phyloP scores from a whole-genome alignment of 35 echinoderm and acorn worm species.

The Eucidaris tribuloides region DNA sequence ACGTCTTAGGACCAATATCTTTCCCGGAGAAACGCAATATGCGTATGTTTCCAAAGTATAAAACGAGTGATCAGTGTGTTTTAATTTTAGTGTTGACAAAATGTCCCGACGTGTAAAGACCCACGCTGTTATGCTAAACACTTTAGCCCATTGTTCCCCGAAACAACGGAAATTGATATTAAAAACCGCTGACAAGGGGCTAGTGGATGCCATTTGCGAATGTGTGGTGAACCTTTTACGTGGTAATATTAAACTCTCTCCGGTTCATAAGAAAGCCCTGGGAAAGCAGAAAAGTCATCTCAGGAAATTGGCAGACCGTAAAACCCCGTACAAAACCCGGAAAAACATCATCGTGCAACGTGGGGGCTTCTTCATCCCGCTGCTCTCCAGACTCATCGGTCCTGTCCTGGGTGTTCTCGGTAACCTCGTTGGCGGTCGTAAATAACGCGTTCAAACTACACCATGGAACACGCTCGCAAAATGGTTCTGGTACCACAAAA shows the following conservation, averaged over 20 bases:
- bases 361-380: neutral
- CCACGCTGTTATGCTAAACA: slow-evolving; percentile 43
- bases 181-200: slow-evolving; percentile 13
- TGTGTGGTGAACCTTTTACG: slow-evolving; percentile 1
- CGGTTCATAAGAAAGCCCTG: neutral
- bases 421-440: neutral
- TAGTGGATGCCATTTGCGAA: slow-evolving; percentile 40
- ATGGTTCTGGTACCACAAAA: neutral
- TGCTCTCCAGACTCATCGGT: neutral
- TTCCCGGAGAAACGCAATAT: slow-evolving; percentile 30
- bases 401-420: neutral
- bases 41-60: neutral
- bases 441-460: neutral
- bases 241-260: neutral
- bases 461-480: neutral
- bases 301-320: neutral
- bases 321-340: neutral
- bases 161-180: slow-evolving; percentile 42
- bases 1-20: slow-evolving; percentile 26
- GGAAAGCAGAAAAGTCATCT: neutral
- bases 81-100: slow-evolving; percentile 23
- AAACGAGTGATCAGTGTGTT: neutral
- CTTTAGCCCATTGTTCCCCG: slow-evolving; percentile 47
- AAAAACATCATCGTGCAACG: neutral
- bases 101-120: slow-evolving; percentile 56